Base-by-base conservation (phyloP, 2,888 invertebrate genomes). In the Kryphioiulus occultus region DNA sequence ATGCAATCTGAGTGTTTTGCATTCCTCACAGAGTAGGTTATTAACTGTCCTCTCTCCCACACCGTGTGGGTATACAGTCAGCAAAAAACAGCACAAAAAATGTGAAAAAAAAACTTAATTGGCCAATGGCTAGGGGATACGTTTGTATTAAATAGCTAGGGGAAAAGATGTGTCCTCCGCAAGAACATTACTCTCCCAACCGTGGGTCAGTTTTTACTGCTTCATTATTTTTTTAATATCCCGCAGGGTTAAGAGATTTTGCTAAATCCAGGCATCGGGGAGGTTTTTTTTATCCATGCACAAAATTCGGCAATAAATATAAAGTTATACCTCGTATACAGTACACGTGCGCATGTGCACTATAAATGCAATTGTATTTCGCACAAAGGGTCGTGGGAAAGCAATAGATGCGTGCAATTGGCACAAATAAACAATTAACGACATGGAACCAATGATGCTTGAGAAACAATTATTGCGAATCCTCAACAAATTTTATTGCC, bases 161-260 rank as follows among this genome's bases (percentile, higher is more conserved):
- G 22, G 22, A 59, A 59, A 59, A 59, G 44, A 59, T 59, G 59
- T 59, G 59, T 59, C 59, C 22, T 22, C 59, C 59, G n/a, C 22
- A 59, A 59, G 59, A 59, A 59, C 59, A 59, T 59, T 59, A 59
- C 59, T 59, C 59, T 59, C 59, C 59, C 59, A 59, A 22, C 59
- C 59, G 59, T 59, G 59, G 59, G 59, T 59, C 59, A 59, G 22
- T 59, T 59, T 59, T 59, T 59, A 59, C 59, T 59, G 59, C 59
- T 59, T 59, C 22, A 59, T 59, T 59, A 59, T 59, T 59, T 59
- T 59, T 59, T 59, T 59, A 59, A 59, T 59, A 59, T 59, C 59
- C 59, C 59, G 59, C 59, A 59, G 59, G 59, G 59, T 59, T 59
- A 59, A 59, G 22, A 59, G 59, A 59, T 59, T 59, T 59, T 59